Base-by-base conservation (phyloP, 64 coral and sea anemone genomes). In the Astreopora myriophthalma region DNA sequence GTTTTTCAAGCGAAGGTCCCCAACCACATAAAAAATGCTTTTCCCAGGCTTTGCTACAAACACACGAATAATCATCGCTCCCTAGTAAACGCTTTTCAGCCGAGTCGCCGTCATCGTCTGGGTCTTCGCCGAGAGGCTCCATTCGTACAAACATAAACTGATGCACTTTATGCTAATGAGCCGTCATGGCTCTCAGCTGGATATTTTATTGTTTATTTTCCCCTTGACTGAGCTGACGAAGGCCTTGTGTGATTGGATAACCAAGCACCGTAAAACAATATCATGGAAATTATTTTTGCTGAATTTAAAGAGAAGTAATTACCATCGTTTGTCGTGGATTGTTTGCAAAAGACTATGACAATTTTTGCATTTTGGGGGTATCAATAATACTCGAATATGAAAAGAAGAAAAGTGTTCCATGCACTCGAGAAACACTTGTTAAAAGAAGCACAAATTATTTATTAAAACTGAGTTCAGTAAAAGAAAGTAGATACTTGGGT, bases 21-120 rank as follows among this genome's bases (percentile, higher is more conserved):
- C 95, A 97, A 14, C 95, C 95, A 6, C 80, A 86, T 17, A 96
- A 6, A 3, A 78, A 91, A 33, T 69, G 60, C 49, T 87, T 89
- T 17, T 51, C 82, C 60, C 22, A 91, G 26, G 13, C 36, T 24
- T 61, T 79, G 27, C 62, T 64, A 81, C 95, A 97, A 79, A 97
- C 95, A 74, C 95, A 97, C 13, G 69, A 52, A 3, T 40, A 77
- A 48, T 31, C 63, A 44, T 85, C 57, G 14, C 88, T 73, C 6
- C 78, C 17, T 60, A 96, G 44, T 5, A 84, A 35, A 32, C 66
- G 73, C 48, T 79, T 69, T 86, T 92, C 10, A 23, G 71, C 88
- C 8, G 63, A 78, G 23, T 84, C 36, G 22, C 73, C 88, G 52
- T 96, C 90, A 26, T 88, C 78, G 3, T 87, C 84, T 23, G 66